Evolutionary conservation across 2,888 invertebrate genomes (phyloP).

Genomic region (Nomada ruficornis): DNA sequence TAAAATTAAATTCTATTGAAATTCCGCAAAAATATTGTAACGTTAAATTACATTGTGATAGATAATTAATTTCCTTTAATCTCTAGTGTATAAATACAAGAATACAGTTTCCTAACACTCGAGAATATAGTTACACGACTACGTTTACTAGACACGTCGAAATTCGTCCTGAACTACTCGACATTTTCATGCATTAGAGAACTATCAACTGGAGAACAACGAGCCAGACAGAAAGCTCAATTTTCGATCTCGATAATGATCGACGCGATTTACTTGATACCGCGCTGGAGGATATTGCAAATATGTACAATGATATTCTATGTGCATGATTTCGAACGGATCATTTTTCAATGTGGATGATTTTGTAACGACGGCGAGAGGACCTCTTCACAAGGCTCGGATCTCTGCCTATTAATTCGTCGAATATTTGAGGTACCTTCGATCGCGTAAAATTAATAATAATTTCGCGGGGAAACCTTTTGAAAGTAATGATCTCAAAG

Average conservation of each 20-base stretch:
- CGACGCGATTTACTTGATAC: constrained; percentile 14
- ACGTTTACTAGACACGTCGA: constrained; percentile 16
- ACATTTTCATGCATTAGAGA: constrained; percentile 34
- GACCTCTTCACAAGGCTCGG: too few relatives aligned
- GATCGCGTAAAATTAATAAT: too few relatives aligned
- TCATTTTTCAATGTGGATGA: background rate
- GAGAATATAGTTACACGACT: background rate
- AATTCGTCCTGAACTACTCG: constrained; percentile 1
- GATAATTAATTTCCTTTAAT: background rate
- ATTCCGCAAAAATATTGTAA: too few relatives aligned
- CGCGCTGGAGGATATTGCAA: background rate
- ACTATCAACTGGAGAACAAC: constrained; percentile 15
- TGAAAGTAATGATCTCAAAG: too few relatives aligned
- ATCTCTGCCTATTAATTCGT: too few relatives aligned
- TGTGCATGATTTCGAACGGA: too few relatives aligned
- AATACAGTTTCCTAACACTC: background rate
- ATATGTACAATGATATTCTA: background rate
- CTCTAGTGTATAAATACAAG: background rate
- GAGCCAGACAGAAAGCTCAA: constrained; percentile 17
- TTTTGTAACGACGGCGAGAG: too few relatives aligned
- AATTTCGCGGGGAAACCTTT: too few relatives aligned
- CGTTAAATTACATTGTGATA: too few relatives aligned
- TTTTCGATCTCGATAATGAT: constrained; percentile 12
- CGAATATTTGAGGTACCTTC: too few relatives aligned
- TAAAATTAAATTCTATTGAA: too few relatives aligned